These are phyloP conservation scores for Strix uralensis DNA, from an alignment of 2,113 vertebrate species.

Conservation along the genomic window DNA sequence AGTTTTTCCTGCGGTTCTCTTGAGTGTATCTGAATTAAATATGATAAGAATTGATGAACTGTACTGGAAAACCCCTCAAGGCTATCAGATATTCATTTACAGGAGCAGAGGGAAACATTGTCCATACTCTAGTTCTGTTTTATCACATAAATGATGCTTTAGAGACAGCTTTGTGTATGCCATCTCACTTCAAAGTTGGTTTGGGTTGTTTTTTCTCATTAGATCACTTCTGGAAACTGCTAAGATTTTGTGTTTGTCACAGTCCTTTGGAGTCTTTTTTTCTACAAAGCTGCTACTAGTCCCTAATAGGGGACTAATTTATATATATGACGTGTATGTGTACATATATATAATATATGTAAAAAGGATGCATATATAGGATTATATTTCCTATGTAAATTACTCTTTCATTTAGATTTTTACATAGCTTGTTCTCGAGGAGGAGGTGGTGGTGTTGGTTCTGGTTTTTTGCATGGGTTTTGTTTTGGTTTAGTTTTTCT, in stretches of 20 bases:
- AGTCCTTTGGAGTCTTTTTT: background rate
- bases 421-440: background rate
- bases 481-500: background rate
- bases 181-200: background rate
- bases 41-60: conserved; percentile 38
- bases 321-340: background rate
- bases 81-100: background rate
- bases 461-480: background rate
- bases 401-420: background rate
- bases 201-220: background rate
- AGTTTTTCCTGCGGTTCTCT: background rate
- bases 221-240: background rate
- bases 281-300: background rate
- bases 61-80: background rate
- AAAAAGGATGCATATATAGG: background rate
- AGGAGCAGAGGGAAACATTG: background rate
- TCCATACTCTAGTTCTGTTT: background rate
- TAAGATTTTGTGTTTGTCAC: background rate
- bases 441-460: background rate
- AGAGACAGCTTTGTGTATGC: background rate
- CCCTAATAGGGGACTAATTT: background rate
- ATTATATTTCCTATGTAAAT: background rate
- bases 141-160: background rate
- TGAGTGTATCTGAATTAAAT: conserved; percentile 24
- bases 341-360: too few relatives aligned